Conservation (phyloP, 2,113 vertebrate species). For the mouse (Mus musculus) region GRCm39 chr1:43082001-43082500, state of each 20-base stretch:
- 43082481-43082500: constrained; percentile 1
- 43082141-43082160: not conserved
- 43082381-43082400: not conserved
- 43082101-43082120: fast-evolving
- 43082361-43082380: not conserved
- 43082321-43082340: not conserved
- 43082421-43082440: not conserved
- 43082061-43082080: not conserved
- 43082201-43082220: not conserved
- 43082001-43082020: not conserved
- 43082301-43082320: not conserved
- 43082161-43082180: not conserved
- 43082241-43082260: not conserved
- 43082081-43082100: not conserved
- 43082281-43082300: not conserved
- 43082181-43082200: not conserved
- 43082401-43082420: not conserved
- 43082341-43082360: not conserved
- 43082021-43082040: not conserved
- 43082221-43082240: fast-evolving
- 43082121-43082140: not conserved
- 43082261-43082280: not conserved
- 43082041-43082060: not conserved
- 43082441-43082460: not conserved
- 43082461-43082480: not conserved